Conservation (phyloP, 2,113 vertebrate genomes). For the Charadrius vociferus region DNA sequence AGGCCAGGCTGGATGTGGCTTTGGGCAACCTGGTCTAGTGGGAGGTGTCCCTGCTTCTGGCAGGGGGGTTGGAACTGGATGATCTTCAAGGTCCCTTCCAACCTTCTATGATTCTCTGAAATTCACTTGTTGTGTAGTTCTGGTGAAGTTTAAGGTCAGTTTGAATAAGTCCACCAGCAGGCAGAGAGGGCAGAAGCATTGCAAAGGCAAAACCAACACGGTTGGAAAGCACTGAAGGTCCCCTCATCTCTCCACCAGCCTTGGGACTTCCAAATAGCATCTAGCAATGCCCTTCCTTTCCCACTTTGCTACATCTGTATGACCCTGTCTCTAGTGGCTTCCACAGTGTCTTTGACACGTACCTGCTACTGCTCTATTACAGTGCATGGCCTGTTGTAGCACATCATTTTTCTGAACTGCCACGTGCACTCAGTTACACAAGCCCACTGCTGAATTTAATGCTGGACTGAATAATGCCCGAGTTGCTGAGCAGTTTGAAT, state of each 20-base stretch:
- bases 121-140: background rate
- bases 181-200: background rate
- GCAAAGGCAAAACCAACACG: background rate
- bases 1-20: too few relatives aligned
- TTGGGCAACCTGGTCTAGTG: too few relatives aligned
- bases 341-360: background rate
- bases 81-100: too few relatives aligned
- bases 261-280: background rate
- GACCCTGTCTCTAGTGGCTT: background rate
- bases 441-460: background rate
- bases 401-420: background rate
- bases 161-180: background rate
- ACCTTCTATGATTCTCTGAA: too few relatives aligned
- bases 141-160: background rate
- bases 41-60: too few relatives aligned
- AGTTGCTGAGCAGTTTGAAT: background rate
- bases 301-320: background rate
- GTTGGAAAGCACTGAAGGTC: background rate
- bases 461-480: background rate
- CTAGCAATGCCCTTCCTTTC: background rate
- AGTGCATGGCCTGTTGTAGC: background rate
- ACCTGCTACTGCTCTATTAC: background rate
- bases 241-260: too few relatives aligned
- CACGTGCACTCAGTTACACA: background rate
- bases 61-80: too few relatives aligned